Evolutionary conservation across 2,797 vertebrate genomes (phyloP).

Genomic region (Chaetophractus vellerosus): DNA sequence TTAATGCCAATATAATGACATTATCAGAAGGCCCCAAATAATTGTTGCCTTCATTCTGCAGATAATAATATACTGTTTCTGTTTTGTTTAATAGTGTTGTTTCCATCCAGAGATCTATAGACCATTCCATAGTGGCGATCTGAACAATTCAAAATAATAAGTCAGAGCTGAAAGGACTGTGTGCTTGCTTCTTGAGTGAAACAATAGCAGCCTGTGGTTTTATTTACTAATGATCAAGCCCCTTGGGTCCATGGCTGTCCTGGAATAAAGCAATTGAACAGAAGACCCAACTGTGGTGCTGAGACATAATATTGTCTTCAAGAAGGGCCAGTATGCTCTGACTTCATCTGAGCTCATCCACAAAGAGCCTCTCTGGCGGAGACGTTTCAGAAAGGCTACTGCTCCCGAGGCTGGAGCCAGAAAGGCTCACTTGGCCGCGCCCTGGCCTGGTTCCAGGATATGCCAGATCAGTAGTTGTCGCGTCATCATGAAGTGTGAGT

Average conservation of each 20-base stretch:
- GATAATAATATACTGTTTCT: neutral
- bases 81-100: neutral
- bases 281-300: slow-evolving; percentile 66
- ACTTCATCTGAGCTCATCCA: slow-evolving; percentile 79
- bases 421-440: neutral
- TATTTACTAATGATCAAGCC: slow-evolving; percentile 75
- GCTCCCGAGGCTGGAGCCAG: neutral
- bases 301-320: slow-evolving; percentile 1
- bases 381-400: slow-evolving; percentile 68
- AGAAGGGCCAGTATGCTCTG: slow-evolving; percentile 25
- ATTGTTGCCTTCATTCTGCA: neutral
- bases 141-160: slow-evolving; percentile 47
- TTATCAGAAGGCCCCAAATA: neutral
- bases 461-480: slow-evolving; percentile 14
- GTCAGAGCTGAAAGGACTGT: slow-evolving; percentile 70
- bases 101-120: neutral
- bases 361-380: slow-evolving; percentile 62
- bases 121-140: slow-evolving; percentile 5
- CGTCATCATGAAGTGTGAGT: neutral
- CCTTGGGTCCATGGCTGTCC: slow-evolving; percentile 49
- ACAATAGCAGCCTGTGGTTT: slow-evolving; percentile 78
- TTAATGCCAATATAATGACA: neutral
- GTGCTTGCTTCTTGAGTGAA: slow-evolving; percentile 59
- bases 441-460: neutral
- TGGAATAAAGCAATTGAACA: slow-evolving; percentile 70